Conservation (phyloP, 2,888 invertebrate genomes). For the Deilephila porcellus region DNA sequence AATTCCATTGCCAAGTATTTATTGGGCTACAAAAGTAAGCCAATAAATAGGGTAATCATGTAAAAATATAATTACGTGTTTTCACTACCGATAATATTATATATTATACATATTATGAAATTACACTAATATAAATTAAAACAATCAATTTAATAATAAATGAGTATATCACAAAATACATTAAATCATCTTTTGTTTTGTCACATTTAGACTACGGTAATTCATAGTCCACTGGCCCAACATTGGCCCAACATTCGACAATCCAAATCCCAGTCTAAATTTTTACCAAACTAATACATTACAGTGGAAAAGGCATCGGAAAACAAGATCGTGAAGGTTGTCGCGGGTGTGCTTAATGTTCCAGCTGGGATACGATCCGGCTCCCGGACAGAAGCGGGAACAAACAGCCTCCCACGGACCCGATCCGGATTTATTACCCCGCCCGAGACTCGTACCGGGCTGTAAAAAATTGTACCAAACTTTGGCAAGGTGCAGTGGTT, state of each 20-base stretch:
- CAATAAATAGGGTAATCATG: too few species aligned
- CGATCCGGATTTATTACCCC: constrained; percentile 58
- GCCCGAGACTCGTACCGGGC: constrained; percentile 41
- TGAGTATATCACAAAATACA: too few species aligned
- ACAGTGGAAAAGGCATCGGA: constrained; percentile 40
- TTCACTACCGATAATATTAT: too few species aligned
- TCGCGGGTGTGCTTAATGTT: constrained; percentile 61
- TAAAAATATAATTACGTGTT: too few species aligned
- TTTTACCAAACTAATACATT: neutral
- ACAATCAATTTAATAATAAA: too few species aligned
- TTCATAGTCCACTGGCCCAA: too few species aligned
- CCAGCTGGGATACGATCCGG: constrained; percentile 43
- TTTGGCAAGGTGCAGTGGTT: constrained; percentile 49
- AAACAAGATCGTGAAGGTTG: constrained; percentile 54
- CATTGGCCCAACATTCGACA: neutral
- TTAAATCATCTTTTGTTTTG: neutral
- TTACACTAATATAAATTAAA: too few species aligned
- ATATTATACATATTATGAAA: too few species aligned
- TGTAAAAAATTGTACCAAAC: constrained; percentile 56
- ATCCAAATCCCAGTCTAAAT: neutral
- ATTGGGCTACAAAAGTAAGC: too few species aligned
- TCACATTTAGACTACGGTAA: neutral
- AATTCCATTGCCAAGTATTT: too few species aligned
- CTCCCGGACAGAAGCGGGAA: constrained; percentile 49
- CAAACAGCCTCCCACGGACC: constrained; percentile 52